Base-by-base conservation (phyloP, 1,140 invertebrate species). In the Papilio helenus region DNA sequence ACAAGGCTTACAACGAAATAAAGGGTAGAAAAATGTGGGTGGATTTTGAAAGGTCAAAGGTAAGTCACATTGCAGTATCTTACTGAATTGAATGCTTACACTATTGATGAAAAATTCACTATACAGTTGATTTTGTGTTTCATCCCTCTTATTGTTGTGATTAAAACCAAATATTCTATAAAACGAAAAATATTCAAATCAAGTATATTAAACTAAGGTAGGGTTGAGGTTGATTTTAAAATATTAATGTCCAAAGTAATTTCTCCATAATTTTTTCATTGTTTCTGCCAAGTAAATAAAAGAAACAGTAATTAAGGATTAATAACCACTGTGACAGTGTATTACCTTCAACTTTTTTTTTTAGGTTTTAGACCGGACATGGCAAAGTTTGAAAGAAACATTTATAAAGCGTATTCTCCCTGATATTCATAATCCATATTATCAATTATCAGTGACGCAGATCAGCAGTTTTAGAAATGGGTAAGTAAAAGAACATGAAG, bases 351-450 rank as follows among this genome's bases (percentile, higher is more conserved):
- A 72, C 16, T 51, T 61, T 29, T 34, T 80, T 72, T 88, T 90
- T 61, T 82, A 95, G 94, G 39, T 86, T 26, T 90, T 88, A 65
- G 90, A 72, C 9, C 89, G 94, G 82, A 92, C 94, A 26, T 95
- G 94, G 94, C 94, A 95, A 82, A 95, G 94, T 84, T 80, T 95
- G 12, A 95, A 95, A 79, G 94, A 95, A 80, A 92, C 92, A 49
- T 95, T 92, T 84, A 16, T 94, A 39, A 95, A 95, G 81, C 86
- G 94, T 72, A 94, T 95, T 78, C 76, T 94, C 18, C 92, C 93
- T 16, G 93, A 95, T 80, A 92, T 95, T 42, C 84, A 89, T 23
- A 94, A 95, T 85, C 93, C 94, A 26, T 95, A 95, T 72, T 95
- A 91, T 80, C 88, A 85, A 61, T 83, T 95, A 16, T 82, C 88